Conservation (phyloP, 2,888 invertebrate species). For the Ischnus inquisitorius region DNA sequence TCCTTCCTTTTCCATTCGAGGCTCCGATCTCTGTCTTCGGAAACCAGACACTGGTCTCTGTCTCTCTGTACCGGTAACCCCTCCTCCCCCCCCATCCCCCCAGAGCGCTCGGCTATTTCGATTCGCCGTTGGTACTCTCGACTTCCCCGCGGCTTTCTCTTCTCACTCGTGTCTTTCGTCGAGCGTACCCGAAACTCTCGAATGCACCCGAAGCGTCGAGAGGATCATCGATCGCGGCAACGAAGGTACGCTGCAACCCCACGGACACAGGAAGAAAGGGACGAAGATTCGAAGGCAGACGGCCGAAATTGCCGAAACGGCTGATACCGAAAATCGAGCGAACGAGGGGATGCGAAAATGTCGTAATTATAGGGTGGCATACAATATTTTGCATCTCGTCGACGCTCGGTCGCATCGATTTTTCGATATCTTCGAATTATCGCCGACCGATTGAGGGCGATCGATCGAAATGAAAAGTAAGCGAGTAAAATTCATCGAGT, state of each 20-base stretch:
- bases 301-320: not conserved
- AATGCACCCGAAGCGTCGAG: slow-evolving; percentile 39
- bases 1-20: slow-evolving; percentile 1
- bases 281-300: not conserved
- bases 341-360: too few species aligned
- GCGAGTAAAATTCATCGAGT: too few species aligned
- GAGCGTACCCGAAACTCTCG: slow-evolving; percentile 30
- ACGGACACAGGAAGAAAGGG: slow-evolving; percentile 17
- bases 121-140: not conserved
- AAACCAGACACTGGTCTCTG: slow-evolving; percentile 11
- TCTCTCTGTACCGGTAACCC: slow-evolving; percentile 3
- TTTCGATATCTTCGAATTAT: too few species aligned
- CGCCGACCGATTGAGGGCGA: too few species aligned
- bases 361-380: not conserved
- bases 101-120: not conserved
- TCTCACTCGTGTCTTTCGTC: slow-evolving; percentile 33
- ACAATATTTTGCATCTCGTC: not conserved
- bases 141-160: not conserved
- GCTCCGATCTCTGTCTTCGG: slow-evolving; percentile 13
- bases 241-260: not conserved
- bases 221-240: slow-evolving; percentile 38
- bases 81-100: not conserved
- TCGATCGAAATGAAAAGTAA: too few species aligned
- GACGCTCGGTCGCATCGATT: too few species aligned
- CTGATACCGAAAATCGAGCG: too few species aligned